phyloP scores from a whole-genome alignment of 2,888 invertebrate genomes.

The Myathropa florea region DNA sequence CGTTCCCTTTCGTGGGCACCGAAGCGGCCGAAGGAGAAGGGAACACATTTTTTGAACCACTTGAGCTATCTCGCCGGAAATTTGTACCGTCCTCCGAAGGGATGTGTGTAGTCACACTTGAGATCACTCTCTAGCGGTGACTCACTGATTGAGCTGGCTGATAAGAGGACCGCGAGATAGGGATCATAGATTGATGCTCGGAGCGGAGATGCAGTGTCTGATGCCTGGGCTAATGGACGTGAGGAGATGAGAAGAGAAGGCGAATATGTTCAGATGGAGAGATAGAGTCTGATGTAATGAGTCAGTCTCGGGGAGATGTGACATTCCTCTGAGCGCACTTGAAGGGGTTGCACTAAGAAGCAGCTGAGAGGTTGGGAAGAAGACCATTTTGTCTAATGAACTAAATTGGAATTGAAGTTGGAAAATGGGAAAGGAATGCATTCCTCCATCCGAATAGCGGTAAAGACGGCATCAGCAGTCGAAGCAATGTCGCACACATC shows the following conservation, averaged over 20 bases:
- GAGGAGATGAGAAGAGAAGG: not conserved
- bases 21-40: not conserved
- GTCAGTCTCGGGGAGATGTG: not conserved
- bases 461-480: too few relatives aligned
- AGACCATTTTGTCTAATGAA: too few relatives aligned
- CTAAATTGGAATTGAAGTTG: too few relatives aligned
- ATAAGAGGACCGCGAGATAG: not conserved
- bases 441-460: too few relatives aligned
- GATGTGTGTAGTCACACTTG: not conserved
- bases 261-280: too few relatives aligned
- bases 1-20: not conserved
- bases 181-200: not conserved
- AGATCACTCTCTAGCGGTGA: not conserved
- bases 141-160: not conserved
- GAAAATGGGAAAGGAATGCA: too few relatives aligned
- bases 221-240: not conserved
- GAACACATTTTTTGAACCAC: not conserved
- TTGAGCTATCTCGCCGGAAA: not conserved
- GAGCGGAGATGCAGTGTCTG: not conserved
- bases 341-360: too few relatives aligned
- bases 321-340: not conserved
- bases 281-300: too few relatives aligned
- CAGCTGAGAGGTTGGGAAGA: too few relatives aligned
- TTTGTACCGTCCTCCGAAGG: not conserved
- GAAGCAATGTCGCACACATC: too few relatives aligned